Evolutionary conservation across 2,113 vertebrate species (phyloP).

Genomic region (Limanda limanda): DNA sequence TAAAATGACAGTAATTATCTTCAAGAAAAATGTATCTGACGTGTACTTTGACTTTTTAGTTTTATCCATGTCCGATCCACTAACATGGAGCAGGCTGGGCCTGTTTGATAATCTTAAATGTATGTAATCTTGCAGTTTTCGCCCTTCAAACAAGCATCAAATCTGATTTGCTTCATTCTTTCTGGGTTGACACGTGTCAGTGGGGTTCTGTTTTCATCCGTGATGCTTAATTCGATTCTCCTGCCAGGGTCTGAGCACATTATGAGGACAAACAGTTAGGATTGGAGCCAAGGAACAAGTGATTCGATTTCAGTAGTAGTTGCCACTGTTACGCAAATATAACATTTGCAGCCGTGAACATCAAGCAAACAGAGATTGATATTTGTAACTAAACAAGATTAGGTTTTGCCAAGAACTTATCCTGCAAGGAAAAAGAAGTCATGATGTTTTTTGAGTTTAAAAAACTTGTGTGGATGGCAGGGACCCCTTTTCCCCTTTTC

Average conservation of each 20-base stretch:
- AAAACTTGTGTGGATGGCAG: constrained; percentile 28
- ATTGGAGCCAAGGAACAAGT: constrained; percentile 19
- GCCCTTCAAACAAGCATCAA: constrained; percentile 4
- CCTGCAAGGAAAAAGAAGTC: not conserved
- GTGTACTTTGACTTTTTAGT: too few relatives aligned
- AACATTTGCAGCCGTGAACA: constrained; percentile 3
- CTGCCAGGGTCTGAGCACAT: constrained; percentile 6
- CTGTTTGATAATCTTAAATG: not conserved
- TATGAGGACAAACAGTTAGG: not conserved
- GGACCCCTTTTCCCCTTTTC: constrained; percentile 15
- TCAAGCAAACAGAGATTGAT: not conserved
- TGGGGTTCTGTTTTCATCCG: constrained; percentile 8
- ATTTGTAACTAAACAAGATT: constrained; percentile 3
- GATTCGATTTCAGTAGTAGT: constrained; percentile 24
- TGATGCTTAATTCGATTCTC: constrained; percentile 9
- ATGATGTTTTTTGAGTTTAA: constrained; percentile 10
- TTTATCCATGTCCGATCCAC: too few relatives aligned
- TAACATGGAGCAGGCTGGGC: too few relatives aligned
- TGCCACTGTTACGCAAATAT: constrained; percentile 8
- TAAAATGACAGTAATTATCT: too few relatives aligned
- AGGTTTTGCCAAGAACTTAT: not conserved
- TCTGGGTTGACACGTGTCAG: not conserved
- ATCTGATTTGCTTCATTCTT: not conserved
- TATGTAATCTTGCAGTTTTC: not conserved
- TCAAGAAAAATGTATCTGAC: too few relatives aligned